These are phyloP conservation scores for Protonemura montana DNA, from an alignment of 2,888 invertebrate genomes.

Conservation along the genomic window DNA sequence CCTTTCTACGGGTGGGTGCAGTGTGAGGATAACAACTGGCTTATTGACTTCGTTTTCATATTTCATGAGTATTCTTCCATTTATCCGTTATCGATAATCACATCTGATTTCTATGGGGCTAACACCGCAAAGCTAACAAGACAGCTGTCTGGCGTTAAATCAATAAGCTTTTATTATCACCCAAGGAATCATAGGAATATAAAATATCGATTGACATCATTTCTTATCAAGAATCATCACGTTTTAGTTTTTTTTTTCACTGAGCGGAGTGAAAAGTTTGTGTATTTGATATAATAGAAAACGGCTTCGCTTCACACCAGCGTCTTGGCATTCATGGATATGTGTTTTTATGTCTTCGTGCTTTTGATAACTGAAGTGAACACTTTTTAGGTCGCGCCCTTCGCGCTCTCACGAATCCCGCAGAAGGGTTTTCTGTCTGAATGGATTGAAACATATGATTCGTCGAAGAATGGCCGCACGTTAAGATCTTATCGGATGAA, in stretches of 20 bases:
- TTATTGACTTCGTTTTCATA: conserved; percentile 24
- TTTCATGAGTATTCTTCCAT: conserved; percentile 2
- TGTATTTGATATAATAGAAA: not conserved
- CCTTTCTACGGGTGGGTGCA: not conserved
- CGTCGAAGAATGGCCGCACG: not conserved
- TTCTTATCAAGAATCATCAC: conserved; percentile 12
- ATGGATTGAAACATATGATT: conserved; percentile 12
- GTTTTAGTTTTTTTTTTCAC: not conserved
- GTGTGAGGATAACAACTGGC: not conserved
- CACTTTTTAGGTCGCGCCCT: not conserved
- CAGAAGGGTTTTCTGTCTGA: not conserved
- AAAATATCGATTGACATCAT: not conserved
- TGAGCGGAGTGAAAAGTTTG: not conserved
- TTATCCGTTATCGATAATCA: conserved; percentile 24
- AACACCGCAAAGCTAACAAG: conserved; percentile 9
- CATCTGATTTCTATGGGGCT: conserved; percentile 1
- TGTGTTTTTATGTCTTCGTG: not conserved
- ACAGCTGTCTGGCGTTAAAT: conserved; percentile 22
- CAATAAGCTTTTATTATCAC: not conserved
- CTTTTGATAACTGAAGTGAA: not conserved
- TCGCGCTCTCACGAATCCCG: not conserved
- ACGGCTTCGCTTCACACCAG: not conserved
- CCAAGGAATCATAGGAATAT: not conserved
- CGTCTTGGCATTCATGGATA: not conserved
- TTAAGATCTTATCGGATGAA: not conserved